Base-by-base conservation (phyloP, 2,888 invertebrate species). In the Callinectes sapidus region DNA sequence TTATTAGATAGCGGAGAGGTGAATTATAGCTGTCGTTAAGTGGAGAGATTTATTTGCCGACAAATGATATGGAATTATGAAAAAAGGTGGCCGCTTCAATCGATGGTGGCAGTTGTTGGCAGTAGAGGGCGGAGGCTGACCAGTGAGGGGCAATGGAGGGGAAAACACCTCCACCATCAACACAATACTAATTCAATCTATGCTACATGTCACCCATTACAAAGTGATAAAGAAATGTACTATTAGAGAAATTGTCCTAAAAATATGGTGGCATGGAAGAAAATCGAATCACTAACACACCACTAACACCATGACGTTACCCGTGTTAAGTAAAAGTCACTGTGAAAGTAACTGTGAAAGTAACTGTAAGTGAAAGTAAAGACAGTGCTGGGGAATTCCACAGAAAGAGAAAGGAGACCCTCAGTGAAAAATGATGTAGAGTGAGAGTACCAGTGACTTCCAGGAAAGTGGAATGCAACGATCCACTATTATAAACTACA, bases 21-120 rank as follows among this genome's bases (percentile, higher is more conserved):
- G 71, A 35, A 81, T 81, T 35, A 81, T 81, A 16, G 81, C 3
- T 35, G 81, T 81, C 81, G 81, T 81, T 81, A 35, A 35, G 81
- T 35, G 14, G 35, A 32, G 18, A 81, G 35, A 81, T 81, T 81
- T 35, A 28, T 71, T 35, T 35, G 32, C 35, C 32, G 81, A 81
- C 81, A 81, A 81, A 81, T 81, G 32, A 16, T 81, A 81, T 81
- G 81, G 16, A 35, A 81, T 81, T 35, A 35, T 32, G 81, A 35
- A 35, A 81, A 71, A 81, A 35, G 35, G n/a, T 35, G 35, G 1
- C 35, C 35, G 6, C n/a, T 14, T 81, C 32, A 35, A 81, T 81
- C 13, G 13, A 16, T 35, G 81, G 14, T 81, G 81, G 35, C 35
- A 81, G 81, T 81, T 81, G 16, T n/a, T n/a, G 16, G 35, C 35